A percentile compares a stretch with the other conserved stretches of the same genome.
Conservation (phyloP, 2,113 vertebrate genomes). For the Carlito syrichta region DNA sequence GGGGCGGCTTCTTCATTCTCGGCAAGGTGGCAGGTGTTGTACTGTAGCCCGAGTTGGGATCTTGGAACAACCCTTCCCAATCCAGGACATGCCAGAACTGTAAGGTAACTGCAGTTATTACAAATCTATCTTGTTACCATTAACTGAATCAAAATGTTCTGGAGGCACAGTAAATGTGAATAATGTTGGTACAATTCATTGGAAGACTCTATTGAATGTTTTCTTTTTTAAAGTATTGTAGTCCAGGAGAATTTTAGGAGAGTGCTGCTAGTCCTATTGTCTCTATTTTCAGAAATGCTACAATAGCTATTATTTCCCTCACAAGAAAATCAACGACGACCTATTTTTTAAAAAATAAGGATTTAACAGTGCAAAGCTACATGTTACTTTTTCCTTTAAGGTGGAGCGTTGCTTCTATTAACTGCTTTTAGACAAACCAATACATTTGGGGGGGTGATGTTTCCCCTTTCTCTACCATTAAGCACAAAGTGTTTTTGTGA, state of each 20-base stretch:
- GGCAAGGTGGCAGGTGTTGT: constrained; percentile 39
- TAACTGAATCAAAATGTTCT: constrained; percentile 40
- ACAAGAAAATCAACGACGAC: constrained; percentile 42
- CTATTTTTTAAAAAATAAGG: constrained; percentile 37
- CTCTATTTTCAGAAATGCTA: constrained; percentile 38
- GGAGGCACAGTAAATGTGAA: constrained; percentile 11
- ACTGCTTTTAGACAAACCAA: constrained; percentile 31
- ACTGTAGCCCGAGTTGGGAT: constrained; percentile 42
- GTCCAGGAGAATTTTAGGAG: constrained; percentile 15
- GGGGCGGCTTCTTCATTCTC: constrained; percentile 43
- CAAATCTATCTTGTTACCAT: constrained; percentile 9
- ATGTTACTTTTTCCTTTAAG: constrained; percentile 34
- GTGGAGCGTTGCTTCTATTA: background rate
- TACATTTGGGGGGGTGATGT: background rate
- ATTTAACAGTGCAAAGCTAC: constrained; percentile 53
- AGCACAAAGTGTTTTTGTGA: constrained; percentile 36
- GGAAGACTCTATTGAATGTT: constrained; percentile 38
- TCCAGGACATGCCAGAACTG: constrained; percentile 33
- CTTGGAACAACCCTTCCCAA: constrained; percentile 10
- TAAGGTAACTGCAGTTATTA: constrained; percentile 35
- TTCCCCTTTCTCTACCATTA: background rate
- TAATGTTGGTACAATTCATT: constrained; percentile 43
- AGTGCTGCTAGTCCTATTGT: constrained; percentile 30
- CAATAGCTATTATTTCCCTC: constrained; percentile 60
- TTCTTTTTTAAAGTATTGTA: constrained; percentile 28